phyloP scores from a whole-genome alignment of 1,140 invertebrate genomes.

The Pseudomyrmex flavicornis region DNA sequence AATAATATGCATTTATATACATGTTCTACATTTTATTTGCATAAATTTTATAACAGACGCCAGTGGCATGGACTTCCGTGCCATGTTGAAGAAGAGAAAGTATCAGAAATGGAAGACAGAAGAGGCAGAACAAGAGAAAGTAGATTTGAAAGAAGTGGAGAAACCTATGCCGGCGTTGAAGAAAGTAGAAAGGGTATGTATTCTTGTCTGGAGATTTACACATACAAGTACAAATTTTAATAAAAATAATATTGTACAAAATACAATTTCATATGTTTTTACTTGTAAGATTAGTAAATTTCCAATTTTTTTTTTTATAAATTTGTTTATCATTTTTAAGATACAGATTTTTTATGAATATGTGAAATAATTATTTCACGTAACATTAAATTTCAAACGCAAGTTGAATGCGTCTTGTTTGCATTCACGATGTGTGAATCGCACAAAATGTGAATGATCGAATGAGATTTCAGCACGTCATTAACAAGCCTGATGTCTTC shows the following conservation, averaged over 20 bases:
- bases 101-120: conserved; percentile 97
- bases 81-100: conserved; percentile 98
- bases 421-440: conserved; percentile 7
- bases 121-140: conserved; percentile 95
- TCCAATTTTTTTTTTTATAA: no score
- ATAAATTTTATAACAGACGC: conserved; percentile 88
- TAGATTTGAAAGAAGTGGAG: conserved; percentile 96
- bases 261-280: conserved; percentile 15
- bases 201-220: neutral
- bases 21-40: neutral
- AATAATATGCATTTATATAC: neutral
- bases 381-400: neutral
- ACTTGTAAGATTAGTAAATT: neutral
- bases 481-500: conserved; percentile 39
- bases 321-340: no score
- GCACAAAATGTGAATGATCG: conserved; percentile 3
- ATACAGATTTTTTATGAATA: no score
- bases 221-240: neutral
- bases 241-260: neutral
- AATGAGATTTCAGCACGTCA: conserved; percentile 40
- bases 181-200: conserved; percentile 95
- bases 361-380: neutral
- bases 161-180: conserved; percentile 93
- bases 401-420: neutral
- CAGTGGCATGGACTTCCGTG: conserved; percentile 99